Percentiles rank a stretch among this genome's conserved stretches.
Conservation (phyloP, 2,888 invertebrate genomes). For the Muscina levida region DNA sequence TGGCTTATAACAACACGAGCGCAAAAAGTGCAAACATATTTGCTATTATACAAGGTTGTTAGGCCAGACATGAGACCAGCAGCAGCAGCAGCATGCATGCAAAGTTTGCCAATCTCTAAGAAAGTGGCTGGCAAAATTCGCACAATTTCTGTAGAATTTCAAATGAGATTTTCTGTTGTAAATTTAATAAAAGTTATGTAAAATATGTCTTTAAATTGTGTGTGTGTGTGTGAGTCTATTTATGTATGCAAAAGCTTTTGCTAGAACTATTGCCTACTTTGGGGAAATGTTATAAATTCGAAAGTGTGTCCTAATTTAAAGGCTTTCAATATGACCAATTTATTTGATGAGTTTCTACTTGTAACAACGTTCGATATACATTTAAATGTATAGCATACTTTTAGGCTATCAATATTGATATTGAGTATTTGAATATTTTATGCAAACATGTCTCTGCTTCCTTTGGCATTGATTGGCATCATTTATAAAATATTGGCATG, state of each 20-base stretch:
- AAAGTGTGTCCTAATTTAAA: neutral
- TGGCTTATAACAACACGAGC: neutral
- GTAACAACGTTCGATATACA: neutral
- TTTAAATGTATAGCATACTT: neutral
- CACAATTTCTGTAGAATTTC: neutral
- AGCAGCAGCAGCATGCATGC: neutral
- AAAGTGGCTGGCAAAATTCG: neutral
- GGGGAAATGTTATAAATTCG: neutral
- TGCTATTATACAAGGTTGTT: neutral
- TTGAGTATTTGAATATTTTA: slow-evolving; percentile 21
- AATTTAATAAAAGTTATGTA: too few relatives aligned
- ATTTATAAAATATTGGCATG: neutral
- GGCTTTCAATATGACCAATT: neutral
- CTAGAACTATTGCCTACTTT: neutral
- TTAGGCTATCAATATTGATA: slow-evolving; percentile 2
- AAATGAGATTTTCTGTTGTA: neutral
- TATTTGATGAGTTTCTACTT: slow-evolving; percentile 15
- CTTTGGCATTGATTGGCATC: slow-evolving; percentile 1
- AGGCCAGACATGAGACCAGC: slow-evolving; percentile 6
- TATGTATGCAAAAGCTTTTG: too few relatives aligned
- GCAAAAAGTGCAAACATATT: neutral
- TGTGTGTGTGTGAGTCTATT: too few relatives aligned
- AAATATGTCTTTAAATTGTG: too few relatives aligned
- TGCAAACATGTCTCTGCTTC: neutral
- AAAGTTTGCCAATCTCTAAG: neutral